phyloP scores from a whole-genome alignment of 2,888 invertebrate species.

The Aphrophora alni region DNA sequence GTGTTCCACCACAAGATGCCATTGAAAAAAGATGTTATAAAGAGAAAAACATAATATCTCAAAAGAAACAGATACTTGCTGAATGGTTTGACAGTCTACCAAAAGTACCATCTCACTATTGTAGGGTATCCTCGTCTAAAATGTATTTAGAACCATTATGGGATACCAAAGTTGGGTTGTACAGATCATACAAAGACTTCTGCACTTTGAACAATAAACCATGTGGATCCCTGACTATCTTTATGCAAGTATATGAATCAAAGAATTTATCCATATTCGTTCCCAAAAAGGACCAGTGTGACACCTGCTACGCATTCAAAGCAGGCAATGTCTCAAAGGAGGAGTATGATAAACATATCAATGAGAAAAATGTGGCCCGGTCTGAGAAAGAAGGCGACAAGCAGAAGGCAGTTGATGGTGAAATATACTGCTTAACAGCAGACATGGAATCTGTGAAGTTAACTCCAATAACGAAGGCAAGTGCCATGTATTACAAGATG shows the following conservation, averaged over 20 bases:
- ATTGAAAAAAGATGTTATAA: background rate
- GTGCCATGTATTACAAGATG: conserved; percentile 16
- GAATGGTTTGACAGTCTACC: conserved; percentile 27
- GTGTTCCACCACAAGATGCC: background rate
- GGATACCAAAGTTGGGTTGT: conserved; percentile 23
- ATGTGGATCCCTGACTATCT: conserved; percentile 12
- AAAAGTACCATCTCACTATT: conserved; percentile 35
- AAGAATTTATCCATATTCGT: conserved; percentile 38
- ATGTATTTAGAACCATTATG: conserved; percentile 30
- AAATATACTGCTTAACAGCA: conserved; percentile 28
- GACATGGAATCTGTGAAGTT: background rate
- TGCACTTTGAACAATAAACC: conserved; percentile 21
- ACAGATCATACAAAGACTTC: conserved; percentile 25
- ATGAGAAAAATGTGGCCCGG: conserved; percentile 13
- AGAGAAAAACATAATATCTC: background rate
- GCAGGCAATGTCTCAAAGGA: conserved; percentile 11
- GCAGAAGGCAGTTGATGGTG: conserved; percentile 21
- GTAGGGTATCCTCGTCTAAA: conserved; percentile 14
- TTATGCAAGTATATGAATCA: conserved; percentile 20
- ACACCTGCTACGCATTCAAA: conserved; percentile 30
- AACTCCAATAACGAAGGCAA: conserved; percentile 15
- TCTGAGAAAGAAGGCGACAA: conserved; percentile 27
- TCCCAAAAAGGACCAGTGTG: conserved; percentile 41
- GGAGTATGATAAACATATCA: conserved; percentile 23
- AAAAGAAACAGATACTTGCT: background rate